Percentiles rank a stretch among this genome's conserved stretches.
Conservation (phyloP, 2,113 vertebrate genomes). For the Phylloscopus trochiloides region DNA sequence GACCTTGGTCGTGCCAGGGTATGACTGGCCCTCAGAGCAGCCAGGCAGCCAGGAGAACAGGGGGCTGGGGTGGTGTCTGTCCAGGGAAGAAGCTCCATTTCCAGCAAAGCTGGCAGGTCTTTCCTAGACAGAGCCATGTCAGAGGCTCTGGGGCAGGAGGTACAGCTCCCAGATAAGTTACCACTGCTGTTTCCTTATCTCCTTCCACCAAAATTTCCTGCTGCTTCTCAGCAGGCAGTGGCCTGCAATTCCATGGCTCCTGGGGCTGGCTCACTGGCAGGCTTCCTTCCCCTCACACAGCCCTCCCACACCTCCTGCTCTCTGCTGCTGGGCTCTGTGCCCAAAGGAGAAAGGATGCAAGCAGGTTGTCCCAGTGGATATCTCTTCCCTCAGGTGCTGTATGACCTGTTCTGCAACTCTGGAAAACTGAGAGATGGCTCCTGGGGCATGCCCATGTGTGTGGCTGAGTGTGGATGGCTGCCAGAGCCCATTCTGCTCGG, state of each 20-base stretch:
- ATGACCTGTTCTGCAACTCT: not conserved
- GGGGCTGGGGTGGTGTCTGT: not conserved
- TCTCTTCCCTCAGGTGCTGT: not conserved
- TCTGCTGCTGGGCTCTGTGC: not conserved
- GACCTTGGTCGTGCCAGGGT: not conserved
- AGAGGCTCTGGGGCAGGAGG: not conserved
- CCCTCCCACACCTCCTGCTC: not conserved
- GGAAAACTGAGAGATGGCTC: not conserved
- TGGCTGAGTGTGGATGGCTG: not conserved
- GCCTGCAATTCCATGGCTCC: not conserved
- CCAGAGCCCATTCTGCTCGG: not conserved
- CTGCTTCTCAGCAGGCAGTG: not conserved
- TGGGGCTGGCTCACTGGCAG: not conserved
- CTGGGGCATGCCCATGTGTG: not conserved
- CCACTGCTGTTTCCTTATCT: not conserved
- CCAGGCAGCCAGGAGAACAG: not conserved
- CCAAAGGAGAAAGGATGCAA: not conserved
- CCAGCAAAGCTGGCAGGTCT: not conserved
- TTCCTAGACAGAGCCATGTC: not conserved
- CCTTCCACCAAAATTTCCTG: not conserved
- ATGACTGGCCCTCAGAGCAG: not conserved
- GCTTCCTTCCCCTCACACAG: not conserved
- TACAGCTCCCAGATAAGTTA: not conserved
- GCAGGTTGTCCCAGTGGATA: not conserved
- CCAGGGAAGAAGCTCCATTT: not conserved